A percentile compares a stretch with the other conserved stretches of the same genome.
These are phyloP conservation scores for Rhynchotus rufescens DNA, from an alignment of 2,797 vertebrate genomes.

Conservation along the genomic window DNA sequence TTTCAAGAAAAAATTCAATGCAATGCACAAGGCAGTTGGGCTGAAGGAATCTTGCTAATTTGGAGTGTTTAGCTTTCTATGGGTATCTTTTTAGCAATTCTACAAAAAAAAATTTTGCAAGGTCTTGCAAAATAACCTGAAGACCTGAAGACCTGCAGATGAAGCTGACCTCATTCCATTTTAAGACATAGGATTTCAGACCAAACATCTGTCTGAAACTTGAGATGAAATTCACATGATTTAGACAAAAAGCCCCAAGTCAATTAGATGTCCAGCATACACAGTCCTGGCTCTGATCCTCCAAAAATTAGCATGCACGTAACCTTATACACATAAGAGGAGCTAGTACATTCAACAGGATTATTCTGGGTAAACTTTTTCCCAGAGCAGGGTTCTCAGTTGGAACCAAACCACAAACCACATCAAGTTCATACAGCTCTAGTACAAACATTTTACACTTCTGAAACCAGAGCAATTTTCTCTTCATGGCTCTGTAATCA, in stretches of 20 bases:
- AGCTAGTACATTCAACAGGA: conserved; percentile 15
- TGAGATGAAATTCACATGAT: conserved; percentile 47
- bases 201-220: conserved; percentile 69
- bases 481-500: background rate
- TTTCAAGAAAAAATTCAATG: background rate
- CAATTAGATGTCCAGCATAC: conserved; percentile 52
- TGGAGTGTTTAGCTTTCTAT: background rate
- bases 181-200: conserved; percentile 51
- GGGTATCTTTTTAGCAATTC: background rate
- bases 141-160: too few species aligned
- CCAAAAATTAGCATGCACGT: conserved; percentile 46
- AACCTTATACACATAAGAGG: conserved; percentile 55
- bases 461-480: conserved; percentile 18
- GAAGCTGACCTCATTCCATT: conserved; percentile 54
- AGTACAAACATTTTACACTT: background rate
- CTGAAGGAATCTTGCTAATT: conserved; percentile 3
- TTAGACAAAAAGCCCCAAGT: conserved; percentile 40
- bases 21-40: background rate
- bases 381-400: background rate
- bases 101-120: conserved; percentile 49
- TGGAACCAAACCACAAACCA: conserved; percentile 41
- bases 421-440: conserved; percentile 28
- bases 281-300: conserved; percentile 39
- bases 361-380: conserved; percentile 30
- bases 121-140: too few species aligned